Base-by-base conservation (phyloP, 2,797 vertebrate species). In the Acanthurus leucopareius region DNA sequence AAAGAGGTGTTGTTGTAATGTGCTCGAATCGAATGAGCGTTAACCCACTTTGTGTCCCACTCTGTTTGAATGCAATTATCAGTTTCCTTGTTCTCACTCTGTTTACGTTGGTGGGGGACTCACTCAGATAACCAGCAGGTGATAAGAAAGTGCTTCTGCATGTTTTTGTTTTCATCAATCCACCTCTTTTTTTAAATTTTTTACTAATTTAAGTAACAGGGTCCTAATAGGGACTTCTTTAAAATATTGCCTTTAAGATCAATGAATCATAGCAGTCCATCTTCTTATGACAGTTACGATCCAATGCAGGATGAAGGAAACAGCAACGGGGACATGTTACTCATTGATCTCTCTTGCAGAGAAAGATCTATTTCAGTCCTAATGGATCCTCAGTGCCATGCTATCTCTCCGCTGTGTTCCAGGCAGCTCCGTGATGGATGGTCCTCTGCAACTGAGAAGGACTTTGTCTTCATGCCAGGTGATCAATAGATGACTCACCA, bases 281-380 rank as follows among this genome's bases (percentile, higher is more conserved):
- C 48, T 68, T 86, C 57, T 45, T 79, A 74, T 73, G 73, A 84
- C 79, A 72, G 64, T 66, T 67, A 80, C 73, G 73, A 79, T 84
- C 60, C 10, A 13, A 76, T 51, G 74, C 67, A 73, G 74, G 72
- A 67, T 25, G 72, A 74, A 54, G 22, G 19, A 6, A 64, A 64
- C 62, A 77, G 77, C 67, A 28, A 54, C 45, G 61, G 78, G 69
- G 72, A 85, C 57, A 73, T 75, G 54, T 75, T 75, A 74, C 74
- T 78, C 73, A 93, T 93, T 66, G 89, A 93, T 94, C 70, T 77
- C 25, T 71, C 40, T 70, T 80, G 80, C 84, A 79, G 45, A 74
- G 60, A 83, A 88, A 92, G 65, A 91, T 94, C 85, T 88, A 80
- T 93, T 91, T 88, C 75, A 71, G 47, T 84, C 87, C 49, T 91